Evolutionary conservation across 2,797 vertebrate species (phyloP), one percentile per base, ranked within the genome.

Genomic region (Eulemur coronatus): DNA sequence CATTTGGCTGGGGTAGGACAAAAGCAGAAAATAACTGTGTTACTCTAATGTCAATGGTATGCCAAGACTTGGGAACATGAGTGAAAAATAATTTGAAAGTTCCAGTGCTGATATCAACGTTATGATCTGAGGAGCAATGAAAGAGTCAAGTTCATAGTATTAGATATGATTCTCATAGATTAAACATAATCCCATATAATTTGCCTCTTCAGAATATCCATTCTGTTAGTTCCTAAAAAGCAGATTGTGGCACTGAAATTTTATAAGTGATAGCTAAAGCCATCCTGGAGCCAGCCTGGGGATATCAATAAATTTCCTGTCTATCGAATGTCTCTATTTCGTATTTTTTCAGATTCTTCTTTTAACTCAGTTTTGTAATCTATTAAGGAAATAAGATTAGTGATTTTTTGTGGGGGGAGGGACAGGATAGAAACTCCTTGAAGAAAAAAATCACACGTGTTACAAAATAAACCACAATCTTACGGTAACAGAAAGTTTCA

Each of bases 391-490:
- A 61, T 55, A 84, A 48, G 1, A 33, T 24, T 69, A 22, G 12
- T 65, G n/a, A 26, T 41, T 76, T 81, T 65, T 30, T 11, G 12
- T 2, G 0, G 1, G 20, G 17, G 15, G 17, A 76, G 0, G n/a
- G 18, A 46, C 5, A 18, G 28, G 14, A 2, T 17, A 28, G 41
- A 35, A 22, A 73, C 14, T 63, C 10, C 20, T 41, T 33, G n/a
- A 94, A 57, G 11, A 33, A 59, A 89, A 59, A 43, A 65, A 69
- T 84, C 1, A 67, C 33, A 80, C 48, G 4, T 46, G 5, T 86
- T 86, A 46, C 11, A n/a, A 89, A 92, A 91, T 81, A 85, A 81
- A 48, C 35, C 17, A n/a, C 12, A 80, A 41, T 65, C 13, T 80
- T 67, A 22, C 1, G 2, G 18, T 73, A 91, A 85, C 15, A 52